Percentiles rank a stretch among this genome's conserved stretches.
Evolutionary conservation across 1,140 invertebrate species (phyloP).

Genomic region (Macrosteles quadrilineatus): DNA sequence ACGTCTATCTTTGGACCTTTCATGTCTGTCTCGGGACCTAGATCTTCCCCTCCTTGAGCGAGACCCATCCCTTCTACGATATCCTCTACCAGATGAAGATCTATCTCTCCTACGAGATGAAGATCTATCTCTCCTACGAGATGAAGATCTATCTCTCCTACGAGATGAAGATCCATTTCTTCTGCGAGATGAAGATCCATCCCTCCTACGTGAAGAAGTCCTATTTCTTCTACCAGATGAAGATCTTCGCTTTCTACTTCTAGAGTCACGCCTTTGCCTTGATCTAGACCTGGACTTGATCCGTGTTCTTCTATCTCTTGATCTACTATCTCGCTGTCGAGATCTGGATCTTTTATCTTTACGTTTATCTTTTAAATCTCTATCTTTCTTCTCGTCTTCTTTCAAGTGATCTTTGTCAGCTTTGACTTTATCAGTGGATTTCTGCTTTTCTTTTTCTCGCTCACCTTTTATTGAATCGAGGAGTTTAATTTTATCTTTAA

Average conservation of each 20-base stretch:
- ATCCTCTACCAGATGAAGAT: not conserved
- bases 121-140: not conserved
- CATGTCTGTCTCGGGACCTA: constrained; percentile 20
- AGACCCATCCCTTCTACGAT: constrained; percentile 6
- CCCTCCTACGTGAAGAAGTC: too few species aligned
- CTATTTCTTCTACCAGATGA: not conserved
- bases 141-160: constrained; percentile 13
- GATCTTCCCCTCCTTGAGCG: not conserved
- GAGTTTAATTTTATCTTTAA: constrained; percentile 20
- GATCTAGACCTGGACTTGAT: constrained; percentile 6
- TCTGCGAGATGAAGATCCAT: not conserved
- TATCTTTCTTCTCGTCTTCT: constrained; percentile 17
- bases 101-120: not conserved
- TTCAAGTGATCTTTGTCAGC: not conserved
- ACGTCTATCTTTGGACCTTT: constrained; percentile 16
- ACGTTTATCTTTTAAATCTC: constrained; percentile 20
- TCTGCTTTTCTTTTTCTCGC: constrained; percentile 22
- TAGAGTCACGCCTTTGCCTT: constrained; percentile 9
- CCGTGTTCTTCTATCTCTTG: constrained; percentile 8
- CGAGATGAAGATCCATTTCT: constrained; percentile 4
- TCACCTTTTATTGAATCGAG: constrained; percentile 15
- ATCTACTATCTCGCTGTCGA: constrained; percentile 2
- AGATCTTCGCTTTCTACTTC: not conserved
- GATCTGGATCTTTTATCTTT: constrained; percentile 26
- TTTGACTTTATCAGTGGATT: constrained; percentile 7